These are phyloP conservation scores for Sesia apiformis DNA, from an alignment of 2,888 invertebrate species.

Conservation along the genomic window DNA sequence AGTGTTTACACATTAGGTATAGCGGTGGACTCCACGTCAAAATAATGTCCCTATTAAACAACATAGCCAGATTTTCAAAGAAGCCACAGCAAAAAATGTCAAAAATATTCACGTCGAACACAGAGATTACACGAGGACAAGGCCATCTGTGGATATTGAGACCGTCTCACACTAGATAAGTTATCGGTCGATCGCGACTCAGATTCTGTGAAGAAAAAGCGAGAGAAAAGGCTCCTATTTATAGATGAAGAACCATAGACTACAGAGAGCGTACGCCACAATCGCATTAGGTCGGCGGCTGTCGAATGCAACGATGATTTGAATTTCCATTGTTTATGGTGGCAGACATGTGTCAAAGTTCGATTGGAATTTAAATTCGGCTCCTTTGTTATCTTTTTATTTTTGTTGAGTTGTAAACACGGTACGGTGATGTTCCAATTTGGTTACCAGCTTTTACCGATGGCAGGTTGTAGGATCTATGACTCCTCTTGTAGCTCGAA, in stretches of 20 bases:
- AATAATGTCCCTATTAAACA: constrained; percentile 72
- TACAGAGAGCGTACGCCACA: constrained; percentile 48
- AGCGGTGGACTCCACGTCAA: constrained; percentile 64
- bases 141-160: constrained; percentile 74
- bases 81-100: constrained; percentile 64
- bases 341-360: constrained; percentile 76
- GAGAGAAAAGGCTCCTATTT: constrained; percentile 71
- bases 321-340: constrained; percentile 74
- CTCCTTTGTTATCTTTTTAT: constrained; percentile 65
- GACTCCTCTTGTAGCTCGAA: constrained; percentile 49
- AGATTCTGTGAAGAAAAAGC: constrained; percentile 70
- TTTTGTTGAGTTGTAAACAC: constrained; percentile 73
- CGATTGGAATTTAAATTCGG: constrained; percentile 74
- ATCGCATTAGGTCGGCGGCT: constrained; percentile 60
- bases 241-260: constrained; percentile 63
- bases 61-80: constrained; percentile 67
- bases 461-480: constrained; percentile 55
- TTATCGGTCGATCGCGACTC: constrained; percentile 67
- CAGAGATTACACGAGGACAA: constrained; percentile 64
- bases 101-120: constrained; percentile 52
- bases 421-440: constrained; percentile 71
- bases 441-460: constrained; percentile 56
- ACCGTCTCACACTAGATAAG: constrained; percentile 69
- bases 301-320: constrained; percentile 67
- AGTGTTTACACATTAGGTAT: constrained; percentile 70